Conservation (phyloP, 2,888 invertebrate species). For the Chymomyza procnemis region DNA sequence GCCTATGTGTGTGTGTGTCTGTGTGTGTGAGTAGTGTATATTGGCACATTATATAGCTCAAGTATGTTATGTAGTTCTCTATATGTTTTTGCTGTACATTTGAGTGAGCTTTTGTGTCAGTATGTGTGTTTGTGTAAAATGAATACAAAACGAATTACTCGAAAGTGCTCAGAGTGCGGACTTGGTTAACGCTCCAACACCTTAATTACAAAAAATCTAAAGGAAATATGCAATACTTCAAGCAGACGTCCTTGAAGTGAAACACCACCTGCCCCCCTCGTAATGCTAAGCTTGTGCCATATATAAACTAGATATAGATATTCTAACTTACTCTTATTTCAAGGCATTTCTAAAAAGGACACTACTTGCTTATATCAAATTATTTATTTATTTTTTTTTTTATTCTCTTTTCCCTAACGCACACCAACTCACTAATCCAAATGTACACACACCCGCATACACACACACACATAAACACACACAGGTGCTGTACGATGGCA, state of each 20-base stretch:
- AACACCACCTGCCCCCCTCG: not conserved
- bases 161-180: not conserved
- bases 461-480: slow-evolving; percentile 20
- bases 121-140: not conserved
- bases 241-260: not conserved
- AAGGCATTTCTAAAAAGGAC: not conserved
- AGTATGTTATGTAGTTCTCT: no score
- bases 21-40: not conserved
- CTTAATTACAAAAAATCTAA: no score
- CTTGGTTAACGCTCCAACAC: not conserved
- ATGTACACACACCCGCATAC: slow-evolving; percentile 26
- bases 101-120: no score
- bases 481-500: slow-evolving; percentile 98
- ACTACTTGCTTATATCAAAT: not conserved
- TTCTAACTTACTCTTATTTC: not conserved
- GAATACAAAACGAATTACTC: not conserved
- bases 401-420: not conserved
- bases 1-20: no score
- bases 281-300: not conserved
- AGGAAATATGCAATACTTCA: not conserved
- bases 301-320: no score
- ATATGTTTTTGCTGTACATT: not conserved
- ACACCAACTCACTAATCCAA: not conserved
- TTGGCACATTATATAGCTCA: not conserved
- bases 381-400: not conserved